Conservation (phyloP, 2,797 vertebrate species). For the Myripristis jacobus region DNA sequence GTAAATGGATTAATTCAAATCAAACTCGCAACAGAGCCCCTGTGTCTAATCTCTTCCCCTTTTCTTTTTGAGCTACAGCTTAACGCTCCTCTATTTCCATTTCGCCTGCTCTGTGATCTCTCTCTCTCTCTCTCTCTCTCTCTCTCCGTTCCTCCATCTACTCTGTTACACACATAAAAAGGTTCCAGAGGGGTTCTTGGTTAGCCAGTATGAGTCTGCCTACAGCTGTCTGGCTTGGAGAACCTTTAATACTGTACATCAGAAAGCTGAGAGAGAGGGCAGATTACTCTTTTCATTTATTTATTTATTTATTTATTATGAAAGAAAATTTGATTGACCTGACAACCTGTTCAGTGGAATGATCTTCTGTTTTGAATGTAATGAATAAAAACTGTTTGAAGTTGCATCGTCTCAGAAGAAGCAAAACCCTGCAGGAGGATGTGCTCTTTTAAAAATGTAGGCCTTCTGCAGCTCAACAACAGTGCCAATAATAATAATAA, state of each 20-base stretch:
- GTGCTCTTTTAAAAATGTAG: too few species aligned
- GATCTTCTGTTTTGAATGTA: slow-evolving; percentile 70
- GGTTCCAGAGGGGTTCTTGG: slow-evolving; percentile 42
- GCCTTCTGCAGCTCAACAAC: too few species aligned
- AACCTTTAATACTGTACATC: slow-evolving; percentile 31
- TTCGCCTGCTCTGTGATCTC: slow-evolving; percentile 48
- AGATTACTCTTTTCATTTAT: too few species aligned
- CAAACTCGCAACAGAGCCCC: slow-evolving; percentile 54
- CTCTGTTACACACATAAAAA: slow-evolving; percentile 56
- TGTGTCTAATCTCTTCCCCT: slow-evolving; percentile 54
- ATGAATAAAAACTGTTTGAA: slow-evolving; percentile 59
- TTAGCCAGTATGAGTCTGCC: slow-evolving; percentile 30
- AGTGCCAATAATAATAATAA: too few species aligned
- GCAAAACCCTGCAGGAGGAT: too few species aligned
- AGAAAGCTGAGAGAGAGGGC: slow-evolving; percentile 36
- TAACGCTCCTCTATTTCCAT: slow-evolving; percentile 54
- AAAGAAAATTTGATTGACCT: slow-evolving; percentile 55
- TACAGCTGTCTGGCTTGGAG: slow-evolving; percentile 47
- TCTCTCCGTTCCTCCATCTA: slow-evolving; percentile 43
- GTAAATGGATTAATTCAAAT: slow-evolving; percentile 65
- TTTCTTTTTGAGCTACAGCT: slow-evolving; percentile 58
- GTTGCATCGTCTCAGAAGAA: too few species aligned
- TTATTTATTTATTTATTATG: slow-evolving; percentile 6
- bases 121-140: slow-evolving; percentile 25
- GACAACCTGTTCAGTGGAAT: slow-evolving; percentile 58